Evolutionary conservation across 2,797 vertebrate genomes (phyloP), one percentile per base, ranked within the genome.

Genomic region (Chelonia mydas): DNA sequence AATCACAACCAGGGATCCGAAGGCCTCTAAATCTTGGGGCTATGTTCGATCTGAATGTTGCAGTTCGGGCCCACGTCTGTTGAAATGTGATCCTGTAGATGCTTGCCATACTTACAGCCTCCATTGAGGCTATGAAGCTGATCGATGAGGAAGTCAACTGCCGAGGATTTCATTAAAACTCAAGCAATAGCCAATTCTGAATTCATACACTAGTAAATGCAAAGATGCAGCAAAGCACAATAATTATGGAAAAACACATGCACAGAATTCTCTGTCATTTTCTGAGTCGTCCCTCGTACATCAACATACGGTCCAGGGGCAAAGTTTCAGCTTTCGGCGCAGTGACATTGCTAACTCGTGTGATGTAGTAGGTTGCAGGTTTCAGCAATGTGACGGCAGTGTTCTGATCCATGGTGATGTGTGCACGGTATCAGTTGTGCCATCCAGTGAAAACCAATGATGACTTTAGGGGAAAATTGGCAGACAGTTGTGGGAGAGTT

Each of bases 391-490:
- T 76, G 79, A 85, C 50, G n/a, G 81, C 94, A 85, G 90, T 41
- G 79, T 83, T 86, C 55, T 83, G 92, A 90, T 87, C 89, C 89
- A 41, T 85, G 61, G 83, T 80, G 2, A 51, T 23, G 37, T 37
- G 33, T 21, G 65, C 83, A 81, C 83, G 93, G 83, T 3, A 3
- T 23, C 19, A 25, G 51, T 31, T 59, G 12, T 19, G 61, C 31
- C 51, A 49, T 7, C 25, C 81, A 0, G 0, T 17, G 84, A 84
- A 91, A 90, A 92, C 50, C 94, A 81, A 1, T 15, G 82, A 51
- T 0, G 23, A 81, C 72, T 83, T 33, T 59, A 17, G 89, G 84
- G 94, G 96, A 96, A 97, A 97, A 89, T 23, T 33, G 83, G 89
- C 97, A 97, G 94, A 17, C 96, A 96, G 87, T 19, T 74, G 74